Evolutionary conservation across 2,888 invertebrate species (phyloP), one percentile per base, ranked within the genome.

Genomic region (Synergus laeviventris): DNA sequence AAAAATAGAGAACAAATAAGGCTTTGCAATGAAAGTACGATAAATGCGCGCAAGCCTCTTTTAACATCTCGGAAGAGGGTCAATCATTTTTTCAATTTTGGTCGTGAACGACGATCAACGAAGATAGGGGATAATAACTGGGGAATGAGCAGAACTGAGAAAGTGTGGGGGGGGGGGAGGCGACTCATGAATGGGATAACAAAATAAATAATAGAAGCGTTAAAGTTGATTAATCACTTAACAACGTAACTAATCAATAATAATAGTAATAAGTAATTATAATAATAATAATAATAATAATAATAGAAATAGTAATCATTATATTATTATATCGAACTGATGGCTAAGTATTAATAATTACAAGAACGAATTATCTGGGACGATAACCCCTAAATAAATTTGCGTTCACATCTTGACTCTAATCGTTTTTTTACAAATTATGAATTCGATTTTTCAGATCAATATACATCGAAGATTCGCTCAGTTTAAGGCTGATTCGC

Each of bases 191-290:
- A 86, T 84, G 83, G 88, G 87, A 89, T 89, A 90, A 90, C 90
- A 90, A 91, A 91, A 91, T 91, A 91, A 91, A 91, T 91, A 91
- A 90, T 90, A 90, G 89, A 91, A 90, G 90, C 89, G 87, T 90
- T 89, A 88, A 91, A 90, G 89, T 88, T 89, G 89, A 90, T 89
- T 90, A 90, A 90, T 90, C 79, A 89, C 89, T 89, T 89, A 89
- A 89, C 89, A 90, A 90, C 87, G 85, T 88, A 90, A 89, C 87
- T 90, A 89, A 85, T 79, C 78, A 87, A 85, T 87, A 87, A 88
- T 87, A 86, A 86, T 87, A 84, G 84, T 84, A 83, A 86, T 85
- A 86, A 87, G 86, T 87, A 84, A 86, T 85, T 85, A 78, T 84
- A 84, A 83, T 85, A 84, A 84, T 86, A 82, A 83, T 83, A 85